Conservation (phyloP, 2,113 vertebrate genomes). For the Raja brachyura region DNA sequence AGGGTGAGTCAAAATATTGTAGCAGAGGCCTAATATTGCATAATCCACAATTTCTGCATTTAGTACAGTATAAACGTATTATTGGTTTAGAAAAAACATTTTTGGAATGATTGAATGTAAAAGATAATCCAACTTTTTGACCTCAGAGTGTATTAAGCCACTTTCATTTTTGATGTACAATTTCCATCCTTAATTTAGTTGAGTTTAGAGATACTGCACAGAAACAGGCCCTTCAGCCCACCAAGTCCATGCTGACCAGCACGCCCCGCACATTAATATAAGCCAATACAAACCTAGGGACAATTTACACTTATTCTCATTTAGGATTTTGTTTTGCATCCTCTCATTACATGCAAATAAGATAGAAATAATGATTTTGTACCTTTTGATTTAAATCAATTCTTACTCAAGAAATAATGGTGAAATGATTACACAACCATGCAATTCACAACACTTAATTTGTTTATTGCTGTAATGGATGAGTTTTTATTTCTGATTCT, state of each 20-base stretch:
- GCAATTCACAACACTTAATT: not conserved
- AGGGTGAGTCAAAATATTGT: too few relatives aligned
- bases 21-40: too few relatives aligned
- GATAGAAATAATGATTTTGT: not conserved
- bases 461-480: not conserved
- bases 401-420: not conserved
- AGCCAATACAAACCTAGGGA: too few relatives aligned
- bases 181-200: too few relatives aligned
- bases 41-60: too few relatives aligned
- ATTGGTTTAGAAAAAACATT: not conserved
- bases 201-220: too few relatives aligned
- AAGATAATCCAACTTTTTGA: not conserved
- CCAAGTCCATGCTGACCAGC: too few relatives aligned
- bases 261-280: too few relatives aligned
- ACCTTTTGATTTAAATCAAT: not conserved
- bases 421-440: not conserved
- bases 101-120: not conserved
- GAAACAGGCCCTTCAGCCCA: too few relatives aligned
- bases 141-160: not conserved
- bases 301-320: not conserved
- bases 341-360: not conserved
- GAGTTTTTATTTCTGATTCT: not conserved
- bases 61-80: not conserved
- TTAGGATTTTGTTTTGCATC: not conserved
- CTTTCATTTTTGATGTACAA: not conserved